Conservation (phyloP, 2,113 vertebrate genomes). For the Dipodomys spectabilis region DNA sequence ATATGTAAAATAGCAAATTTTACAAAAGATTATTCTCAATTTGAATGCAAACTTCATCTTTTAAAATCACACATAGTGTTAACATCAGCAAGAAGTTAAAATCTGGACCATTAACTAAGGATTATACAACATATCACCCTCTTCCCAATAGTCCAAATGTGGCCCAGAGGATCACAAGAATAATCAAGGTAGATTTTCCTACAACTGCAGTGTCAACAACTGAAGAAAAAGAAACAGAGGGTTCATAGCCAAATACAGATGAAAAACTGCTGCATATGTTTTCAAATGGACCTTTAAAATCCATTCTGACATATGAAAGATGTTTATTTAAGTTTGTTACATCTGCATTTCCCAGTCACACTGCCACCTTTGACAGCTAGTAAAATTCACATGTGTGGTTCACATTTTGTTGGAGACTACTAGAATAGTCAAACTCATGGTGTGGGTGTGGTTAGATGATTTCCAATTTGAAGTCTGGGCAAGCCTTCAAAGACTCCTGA, state of each 20-base stretch:
- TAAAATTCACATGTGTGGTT: not conserved
- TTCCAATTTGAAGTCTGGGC: not conserved
- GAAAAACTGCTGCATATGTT: not conserved
- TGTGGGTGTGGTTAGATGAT: not conserved
- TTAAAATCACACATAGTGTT: not conserved
- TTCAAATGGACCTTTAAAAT: not conserved
- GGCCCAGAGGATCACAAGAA: not conserved
- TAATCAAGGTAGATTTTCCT: not conserved
- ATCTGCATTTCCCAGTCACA: not conserved
- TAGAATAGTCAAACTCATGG: not conserved
- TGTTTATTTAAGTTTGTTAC: not conserved
- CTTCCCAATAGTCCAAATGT: not conserved
- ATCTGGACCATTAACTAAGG: not conserved
- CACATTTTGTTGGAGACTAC: not conserved
- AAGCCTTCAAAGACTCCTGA: slow-evolving; percentile 8
- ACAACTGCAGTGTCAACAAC: not conserved
- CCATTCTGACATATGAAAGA: not conserved
- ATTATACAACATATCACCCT: not conserved
- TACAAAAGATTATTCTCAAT: not conserved
- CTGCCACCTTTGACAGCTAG: not conserved
- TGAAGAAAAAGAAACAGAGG: not conserved
- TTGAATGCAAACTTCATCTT: not conserved
- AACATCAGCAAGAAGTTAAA: not conserved
- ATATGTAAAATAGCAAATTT: not conserved
- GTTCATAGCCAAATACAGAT: not conserved